Evolutionary conservation across 2,888 invertebrate species (phyloP).

Genomic region (Argyra leucocephala): DNA sequence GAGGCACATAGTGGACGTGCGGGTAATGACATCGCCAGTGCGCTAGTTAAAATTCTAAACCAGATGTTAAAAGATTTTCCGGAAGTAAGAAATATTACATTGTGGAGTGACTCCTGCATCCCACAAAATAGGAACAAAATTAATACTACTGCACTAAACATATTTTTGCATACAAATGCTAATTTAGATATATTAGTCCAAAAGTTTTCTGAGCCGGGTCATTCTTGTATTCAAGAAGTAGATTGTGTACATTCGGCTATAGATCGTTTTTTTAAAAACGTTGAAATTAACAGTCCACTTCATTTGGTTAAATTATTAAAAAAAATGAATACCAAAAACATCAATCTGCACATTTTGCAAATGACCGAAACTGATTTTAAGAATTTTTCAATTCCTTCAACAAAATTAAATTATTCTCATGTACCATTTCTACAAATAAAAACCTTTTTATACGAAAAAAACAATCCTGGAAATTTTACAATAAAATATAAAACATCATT

Average conservation of each 20-base stretch:
- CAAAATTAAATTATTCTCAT: no score
- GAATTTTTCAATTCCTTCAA: no score
- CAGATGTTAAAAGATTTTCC: not conserved
- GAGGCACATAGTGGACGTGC: not conserved
- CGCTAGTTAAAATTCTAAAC: not conserved
- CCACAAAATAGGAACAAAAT: slow-evolving; percentile 11
- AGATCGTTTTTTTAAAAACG: slow-evolving; percentile 18
- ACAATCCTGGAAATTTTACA: no score
- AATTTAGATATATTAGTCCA: not conserved
- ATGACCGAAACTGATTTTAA: no score
- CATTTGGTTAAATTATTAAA: no score
- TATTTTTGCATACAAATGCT: not conserved
- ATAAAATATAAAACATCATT: no score
- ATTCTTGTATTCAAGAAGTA: slow-evolving; percentile 3
- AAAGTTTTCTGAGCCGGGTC: slow-evolving; percentile 9
- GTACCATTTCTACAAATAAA: no score
- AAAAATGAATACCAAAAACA: no score
- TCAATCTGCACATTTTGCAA: no score
- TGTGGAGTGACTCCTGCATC: not conserved
- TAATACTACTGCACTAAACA: not conserved
- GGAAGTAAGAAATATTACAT: not conserved
- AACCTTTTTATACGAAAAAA: no score
- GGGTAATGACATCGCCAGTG: not conserved
- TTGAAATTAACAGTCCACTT: slow-evolving; percentile 20
- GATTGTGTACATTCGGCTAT: slow-evolving; percentile 10